A percentile compares a stretch with the other conserved stretches of the same genome.
phyloP scores from a whole-genome alignment of 1,140 invertebrate genomes.

The Xylocopa sonorina region DNA sequence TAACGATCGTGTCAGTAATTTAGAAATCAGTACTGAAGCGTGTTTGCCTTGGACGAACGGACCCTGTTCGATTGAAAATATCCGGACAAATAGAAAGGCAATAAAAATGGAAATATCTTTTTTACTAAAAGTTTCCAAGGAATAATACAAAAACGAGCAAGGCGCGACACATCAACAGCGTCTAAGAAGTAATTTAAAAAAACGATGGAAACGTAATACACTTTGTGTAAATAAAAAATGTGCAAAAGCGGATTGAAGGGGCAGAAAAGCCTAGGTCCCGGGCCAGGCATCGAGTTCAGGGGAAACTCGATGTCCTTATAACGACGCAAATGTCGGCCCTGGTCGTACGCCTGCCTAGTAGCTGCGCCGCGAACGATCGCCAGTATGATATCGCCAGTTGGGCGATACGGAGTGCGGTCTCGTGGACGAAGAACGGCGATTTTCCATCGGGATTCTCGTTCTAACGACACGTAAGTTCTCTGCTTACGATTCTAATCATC shows the following conservation, averaged over 20 bases:
- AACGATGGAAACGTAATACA: too few relatives aligned
- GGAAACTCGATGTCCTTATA: conserved; percentile 11
- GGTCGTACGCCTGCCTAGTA: conserved; percentile 58
- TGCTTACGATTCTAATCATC: background rate
- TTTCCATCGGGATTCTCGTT: conserved; percentile 11
- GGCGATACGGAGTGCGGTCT: conserved; percentile 44
- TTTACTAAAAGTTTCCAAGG: too few relatives aligned
- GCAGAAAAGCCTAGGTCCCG: background rate
- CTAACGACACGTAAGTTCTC: conserved; percentile 50
- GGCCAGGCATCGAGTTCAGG: conserved; percentile 1
- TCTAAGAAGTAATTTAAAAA: too few relatives aligned
- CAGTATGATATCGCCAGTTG: conserved; percentile 59
- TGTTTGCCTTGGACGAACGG: background rate
- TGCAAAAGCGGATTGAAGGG: background rate
- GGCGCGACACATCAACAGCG: too few relatives aligned
- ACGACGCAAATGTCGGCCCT: conserved; percentile 27
- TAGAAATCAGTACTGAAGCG: background rate
- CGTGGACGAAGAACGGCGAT: conserved; percentile 5
- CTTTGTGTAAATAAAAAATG: too few relatives aligned
- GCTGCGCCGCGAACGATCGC: conserved; percentile 56
- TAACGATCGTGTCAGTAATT: background rate
- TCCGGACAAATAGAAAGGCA: too few relatives aligned
- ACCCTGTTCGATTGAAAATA: too few relatives aligned
- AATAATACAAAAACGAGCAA: too few relatives aligned
- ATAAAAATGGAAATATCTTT: background rate